phyloP scores from a whole-genome alignment of 1,140 invertebrate species.

The Sitobion miscanthi region DNA sequence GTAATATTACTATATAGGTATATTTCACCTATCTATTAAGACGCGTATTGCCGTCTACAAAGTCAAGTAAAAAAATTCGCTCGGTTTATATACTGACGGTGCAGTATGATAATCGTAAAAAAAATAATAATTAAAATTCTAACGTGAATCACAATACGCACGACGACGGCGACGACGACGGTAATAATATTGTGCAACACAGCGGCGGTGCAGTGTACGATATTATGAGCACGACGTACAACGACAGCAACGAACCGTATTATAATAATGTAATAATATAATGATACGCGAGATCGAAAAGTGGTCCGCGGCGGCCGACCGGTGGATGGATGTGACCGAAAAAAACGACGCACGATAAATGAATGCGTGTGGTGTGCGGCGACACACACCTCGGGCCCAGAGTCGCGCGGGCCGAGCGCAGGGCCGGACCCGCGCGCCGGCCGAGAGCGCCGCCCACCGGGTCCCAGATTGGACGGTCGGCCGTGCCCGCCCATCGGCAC shows the following conservation, averaged over 20 bases:
- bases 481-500: conserved; percentile 25
- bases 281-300: not conserved
- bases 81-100: not conserved
- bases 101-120: not conserved
- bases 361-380: not conserved
- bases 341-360: conserved; percentile 46
- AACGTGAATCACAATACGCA: not conserved
- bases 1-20: too few relatives aligned
- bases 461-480: conserved; percentile 38
- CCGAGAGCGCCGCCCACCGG: not conserved
- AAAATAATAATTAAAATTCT: not conserved
- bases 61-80: not conserved
- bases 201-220: not conserved
- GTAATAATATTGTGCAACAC: too few relatives aligned
- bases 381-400: not conserved
- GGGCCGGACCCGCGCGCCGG: not conserved
- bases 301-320: not conserved
- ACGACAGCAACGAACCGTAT: not conserved
- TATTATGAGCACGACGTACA: not conserved
- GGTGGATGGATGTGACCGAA: not conserved
- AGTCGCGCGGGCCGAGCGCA: not conserved
- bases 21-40: too few relatives aligned
- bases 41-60: not conserved
- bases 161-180: not conserved
- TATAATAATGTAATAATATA: not conserved